These are phyloP conservation scores for Sorex fumeus DNA, from an alignment of 2,113 vertebrate species.

Conservation along the genomic window DNA sequence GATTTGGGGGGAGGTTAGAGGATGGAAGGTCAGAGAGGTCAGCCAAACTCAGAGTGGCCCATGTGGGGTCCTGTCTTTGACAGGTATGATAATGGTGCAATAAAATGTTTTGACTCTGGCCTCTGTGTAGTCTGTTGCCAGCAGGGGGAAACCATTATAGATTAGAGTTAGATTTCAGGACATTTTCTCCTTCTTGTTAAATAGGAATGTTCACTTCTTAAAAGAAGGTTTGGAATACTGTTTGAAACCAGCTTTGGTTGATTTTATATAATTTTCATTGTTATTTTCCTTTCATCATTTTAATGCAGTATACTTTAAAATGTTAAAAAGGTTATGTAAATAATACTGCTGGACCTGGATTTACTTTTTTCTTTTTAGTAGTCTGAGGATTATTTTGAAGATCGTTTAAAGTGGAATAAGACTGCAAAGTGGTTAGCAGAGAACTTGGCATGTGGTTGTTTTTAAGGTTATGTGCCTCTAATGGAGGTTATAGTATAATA, in stretches of 20 bases:
- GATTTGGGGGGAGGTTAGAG: neutral
- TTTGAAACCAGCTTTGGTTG: neutral
- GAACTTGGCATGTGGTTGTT: neutral
- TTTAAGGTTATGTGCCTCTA: neutral
- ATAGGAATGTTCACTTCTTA: conserved; percentile 35
- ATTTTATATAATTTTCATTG: neutral
- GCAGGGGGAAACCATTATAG: neutral
- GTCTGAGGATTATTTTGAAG: neutral
- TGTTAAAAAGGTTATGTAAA: neutral
- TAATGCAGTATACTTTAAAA: neutral
- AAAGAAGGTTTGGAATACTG: neutral
- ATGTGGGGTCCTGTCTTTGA: neutral
- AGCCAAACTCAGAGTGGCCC: neutral
- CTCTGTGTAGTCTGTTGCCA: neutral
- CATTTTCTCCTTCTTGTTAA: neutral
- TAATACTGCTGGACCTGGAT: neutral
- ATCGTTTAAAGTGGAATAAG: neutral
- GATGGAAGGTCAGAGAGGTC: neutral
- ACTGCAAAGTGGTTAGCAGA: neutral
- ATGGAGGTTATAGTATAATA: neutral
- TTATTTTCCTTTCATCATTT: neutral
- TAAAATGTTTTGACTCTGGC: neutral
- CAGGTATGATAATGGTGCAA: neutral
- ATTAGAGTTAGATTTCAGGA: neutral
- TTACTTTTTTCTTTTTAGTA: neutral